These are phyloP conservation scores for Electrophaes corylata DNA, from an alignment of 2,888 invertebrate species.

Conservation along the genomic window DNA sequence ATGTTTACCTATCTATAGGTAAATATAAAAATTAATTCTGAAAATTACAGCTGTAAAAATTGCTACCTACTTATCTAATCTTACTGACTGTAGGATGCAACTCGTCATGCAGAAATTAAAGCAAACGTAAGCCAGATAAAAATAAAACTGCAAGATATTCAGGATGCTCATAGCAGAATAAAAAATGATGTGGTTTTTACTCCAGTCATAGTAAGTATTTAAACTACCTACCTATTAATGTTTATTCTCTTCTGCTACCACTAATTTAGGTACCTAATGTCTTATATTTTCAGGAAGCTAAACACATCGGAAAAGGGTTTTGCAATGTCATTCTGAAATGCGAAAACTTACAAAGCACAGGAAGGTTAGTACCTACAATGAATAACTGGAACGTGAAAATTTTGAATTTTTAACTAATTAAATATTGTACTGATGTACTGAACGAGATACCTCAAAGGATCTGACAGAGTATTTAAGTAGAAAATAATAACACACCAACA, in stretches of 20 bases:
- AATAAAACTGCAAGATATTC: constrained; percentile 58
- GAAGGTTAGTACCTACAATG: constrained; percentile 81
- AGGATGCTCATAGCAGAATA: constrained; percentile 58
- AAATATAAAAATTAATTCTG: no score
- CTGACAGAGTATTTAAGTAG: no score
- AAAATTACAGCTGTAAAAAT: no score
- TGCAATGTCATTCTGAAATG: constrained; percentile 88
- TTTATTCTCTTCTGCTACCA: not conserved
- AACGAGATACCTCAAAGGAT: no score
- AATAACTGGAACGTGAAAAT: not conserved
- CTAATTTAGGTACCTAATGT: constrained; percentile 42
- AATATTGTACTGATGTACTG: no score
- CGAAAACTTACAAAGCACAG: constrained; percentile 91
- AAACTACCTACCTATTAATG: constrained; percentile 35
- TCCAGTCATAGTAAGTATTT: constrained; percentile 56
- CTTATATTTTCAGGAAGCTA: constrained; percentile 53
- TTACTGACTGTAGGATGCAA: not conserved
- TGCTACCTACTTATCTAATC: not conserved
- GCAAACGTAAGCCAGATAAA: constrained; percentile 50
- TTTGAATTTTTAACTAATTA: no score
- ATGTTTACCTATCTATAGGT: no score
- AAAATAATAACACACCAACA: no score
- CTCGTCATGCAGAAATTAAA: constrained; percentile 6
- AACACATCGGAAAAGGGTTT: constrained; percentile 79
- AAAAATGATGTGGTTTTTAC: constrained; percentile 51